Base-by-base conservation (phyloP, 2,888 invertebrate species). In the Idaea aversata region DNA sequence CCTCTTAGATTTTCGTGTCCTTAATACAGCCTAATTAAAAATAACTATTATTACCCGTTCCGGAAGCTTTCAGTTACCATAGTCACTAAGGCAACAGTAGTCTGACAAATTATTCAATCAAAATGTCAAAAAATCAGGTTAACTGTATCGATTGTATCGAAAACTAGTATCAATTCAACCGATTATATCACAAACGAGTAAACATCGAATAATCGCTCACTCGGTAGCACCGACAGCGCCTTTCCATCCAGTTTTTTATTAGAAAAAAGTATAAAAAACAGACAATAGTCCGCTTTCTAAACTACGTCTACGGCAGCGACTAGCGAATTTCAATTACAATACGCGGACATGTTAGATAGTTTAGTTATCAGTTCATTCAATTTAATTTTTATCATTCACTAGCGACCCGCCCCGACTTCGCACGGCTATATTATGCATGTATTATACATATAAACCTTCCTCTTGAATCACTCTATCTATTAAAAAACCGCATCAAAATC, bases 281-380 rank as follows among this genome's bases (percentile, higher is more conserved):
- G 15, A 70, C 68, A 70, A 70, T 65, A 62, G 67, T 38, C 60
- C 67, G 68, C 70, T 68, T 68, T 68, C 72, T 72, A 70, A 72
- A 70, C 15, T 47, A 47, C 59, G 57, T 38, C 66, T 62, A 47
- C 64, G 69, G 35, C 72, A 63, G 63, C 65, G 59, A 63, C 57
- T 66, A 34, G 71, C 70, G 65, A 70, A 67, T 70, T 69, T 72
- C 70, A 72, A 72, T 70, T 67, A 70, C 13, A 66, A 65, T 47
- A 13, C 13, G 4, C 47, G 47, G 47, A 47, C 47, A 10, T 47
- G 13, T 47, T 47, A 13, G 47, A 47, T 47, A 47, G 13, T 47
- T 5, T 47, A 10, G 47, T 47, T 47, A 47, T 47, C 47, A 47
- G 47, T 47, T 47, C 47, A 10, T 47, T 47, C 47, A 47, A 25